Conservation (phyloP, 2,113 vertebrate genomes). For the Paracanthobrama guichenoti region DNA sequence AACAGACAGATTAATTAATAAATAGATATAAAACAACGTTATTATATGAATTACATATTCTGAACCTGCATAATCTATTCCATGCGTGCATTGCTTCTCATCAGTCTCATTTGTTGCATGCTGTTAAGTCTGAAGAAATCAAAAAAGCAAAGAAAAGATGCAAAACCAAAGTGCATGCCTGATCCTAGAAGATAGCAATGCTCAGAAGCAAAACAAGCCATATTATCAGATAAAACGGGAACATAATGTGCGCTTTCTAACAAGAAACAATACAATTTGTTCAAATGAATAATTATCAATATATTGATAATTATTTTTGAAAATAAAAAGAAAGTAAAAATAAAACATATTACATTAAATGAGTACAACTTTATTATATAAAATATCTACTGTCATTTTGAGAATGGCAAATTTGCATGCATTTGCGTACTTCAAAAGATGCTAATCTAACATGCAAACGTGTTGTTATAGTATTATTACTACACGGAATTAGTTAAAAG, state of each 20-base stretch:
- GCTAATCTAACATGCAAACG: background rate
- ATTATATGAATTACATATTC: background rate
- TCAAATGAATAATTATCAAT: background rate
- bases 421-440: background rate
- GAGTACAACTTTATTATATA: background rate
- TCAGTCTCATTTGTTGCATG: background rate
- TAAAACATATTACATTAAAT: background rate
- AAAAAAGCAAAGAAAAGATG: background rate
- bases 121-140: too few species aligned
- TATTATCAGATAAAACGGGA: background rate
- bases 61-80: background rate
- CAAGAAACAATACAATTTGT: background rate
- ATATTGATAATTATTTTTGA: background rate
- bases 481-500: background rate
- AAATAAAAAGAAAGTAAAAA: background rate
- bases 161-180: background rate
- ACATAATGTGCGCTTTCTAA: too few species aligned
- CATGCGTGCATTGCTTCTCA: background rate
- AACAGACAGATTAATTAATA: too few species aligned
- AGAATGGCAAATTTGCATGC: background rate
- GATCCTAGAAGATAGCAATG: background rate
- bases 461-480: background rate
- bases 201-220: background rate
- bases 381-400: too few species aligned
- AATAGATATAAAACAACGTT: background rate